These are phyloP conservation scores for Dendrocincla fuliginosa DNA, from an alignment of 2,797 vertebrate species.

Conservation along the genomic window DNA sequence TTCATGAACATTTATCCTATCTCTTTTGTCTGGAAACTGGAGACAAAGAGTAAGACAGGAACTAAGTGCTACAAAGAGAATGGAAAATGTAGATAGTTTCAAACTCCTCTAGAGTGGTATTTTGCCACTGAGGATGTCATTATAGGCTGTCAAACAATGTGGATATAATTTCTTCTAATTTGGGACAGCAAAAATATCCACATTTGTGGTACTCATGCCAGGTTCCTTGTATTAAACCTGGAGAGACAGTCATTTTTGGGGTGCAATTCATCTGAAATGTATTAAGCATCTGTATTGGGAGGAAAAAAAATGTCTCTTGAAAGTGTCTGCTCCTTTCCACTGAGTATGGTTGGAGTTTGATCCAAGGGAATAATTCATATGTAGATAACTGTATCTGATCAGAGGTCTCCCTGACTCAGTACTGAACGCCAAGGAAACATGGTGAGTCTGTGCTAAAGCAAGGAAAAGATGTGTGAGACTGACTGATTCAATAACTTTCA, in stretches of 20 bases:
- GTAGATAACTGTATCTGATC: background rate
- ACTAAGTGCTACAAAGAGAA: background rate
- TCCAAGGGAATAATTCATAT: background rate
- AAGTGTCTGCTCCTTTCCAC: background rate
- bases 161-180: background rate
- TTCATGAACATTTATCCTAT: background rate
- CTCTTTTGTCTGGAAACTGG: background rate
- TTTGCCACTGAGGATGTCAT: background rate
- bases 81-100: background rate
- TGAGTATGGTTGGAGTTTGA: background rate
- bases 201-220: background rate
- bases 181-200: background rate
- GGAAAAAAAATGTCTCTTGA: background rate
- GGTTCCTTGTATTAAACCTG: background rate
- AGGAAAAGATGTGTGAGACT: accelerated
- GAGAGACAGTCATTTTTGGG: background rate
- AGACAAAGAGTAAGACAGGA: background rate
- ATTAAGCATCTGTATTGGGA: background rate
- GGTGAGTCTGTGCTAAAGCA: background rate
- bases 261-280: background rate
- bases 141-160: background rate
- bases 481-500: background rate
- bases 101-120: background rate
- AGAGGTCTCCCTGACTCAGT: background rate
- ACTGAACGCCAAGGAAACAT: background rate